Conservation (phyloP, 2,113 vertebrate genomes). For the Phocoena sinus region DNA sequence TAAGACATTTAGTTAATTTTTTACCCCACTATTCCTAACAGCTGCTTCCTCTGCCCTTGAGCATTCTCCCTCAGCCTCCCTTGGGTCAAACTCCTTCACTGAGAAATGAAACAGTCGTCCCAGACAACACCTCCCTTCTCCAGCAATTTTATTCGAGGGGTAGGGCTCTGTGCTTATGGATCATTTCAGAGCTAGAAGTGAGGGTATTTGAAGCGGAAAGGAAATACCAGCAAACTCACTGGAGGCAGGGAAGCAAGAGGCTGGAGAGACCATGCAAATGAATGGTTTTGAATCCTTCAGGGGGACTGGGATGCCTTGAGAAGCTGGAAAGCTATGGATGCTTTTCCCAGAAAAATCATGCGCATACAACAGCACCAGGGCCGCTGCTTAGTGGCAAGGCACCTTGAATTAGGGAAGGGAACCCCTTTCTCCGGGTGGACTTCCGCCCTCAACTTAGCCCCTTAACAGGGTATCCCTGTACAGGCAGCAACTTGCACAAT, state of each 20-base stretch:
- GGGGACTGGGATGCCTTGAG: background rate
- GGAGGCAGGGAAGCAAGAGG: background rate
- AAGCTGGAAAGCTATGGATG: background rate
- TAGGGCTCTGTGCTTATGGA: background rate
- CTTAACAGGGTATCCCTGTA: background rate
- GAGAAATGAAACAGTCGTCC: background rate
- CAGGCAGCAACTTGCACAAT: fast-evolving
- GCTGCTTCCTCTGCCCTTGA: background rate
- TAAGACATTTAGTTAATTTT: background rate
- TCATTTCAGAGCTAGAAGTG: background rate
- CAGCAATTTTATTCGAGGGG: background rate
- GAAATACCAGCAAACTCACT: background rate
- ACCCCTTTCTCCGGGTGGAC: background rate
- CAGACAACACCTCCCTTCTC: background rate
- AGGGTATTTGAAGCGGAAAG: background rate
- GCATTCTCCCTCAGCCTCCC: background rate
- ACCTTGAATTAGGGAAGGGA: background rate
- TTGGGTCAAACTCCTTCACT: background rate
- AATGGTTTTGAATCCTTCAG: background rate
- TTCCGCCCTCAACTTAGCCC: background rate
- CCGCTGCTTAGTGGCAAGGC: background rate
- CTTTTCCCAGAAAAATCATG: background rate
- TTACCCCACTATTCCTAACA: background rate
- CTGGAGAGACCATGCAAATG: fast-evolving
- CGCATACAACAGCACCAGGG: fast-evolving